A percentile compares a stretch with the other conserved stretches of the same genome.
Conservation (phyloP, 2,113 vertebrate species). For the Orycteropus afer region DNA sequence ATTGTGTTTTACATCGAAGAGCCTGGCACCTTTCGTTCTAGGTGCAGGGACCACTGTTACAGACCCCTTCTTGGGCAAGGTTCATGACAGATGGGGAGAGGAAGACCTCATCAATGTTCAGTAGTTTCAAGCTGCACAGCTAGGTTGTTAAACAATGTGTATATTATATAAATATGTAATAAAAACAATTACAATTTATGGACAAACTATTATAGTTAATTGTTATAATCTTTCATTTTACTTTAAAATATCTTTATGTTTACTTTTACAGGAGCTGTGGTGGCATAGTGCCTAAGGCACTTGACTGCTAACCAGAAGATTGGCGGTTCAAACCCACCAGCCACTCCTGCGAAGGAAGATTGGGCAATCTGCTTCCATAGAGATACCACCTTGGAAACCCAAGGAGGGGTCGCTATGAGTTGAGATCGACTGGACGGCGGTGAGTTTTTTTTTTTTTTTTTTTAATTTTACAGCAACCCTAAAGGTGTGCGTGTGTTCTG, state of each 20-base stretch:
- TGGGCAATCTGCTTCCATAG: too few relatives aligned
- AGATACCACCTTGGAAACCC: too few relatives aligned
- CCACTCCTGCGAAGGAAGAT: too few relatives aligned
- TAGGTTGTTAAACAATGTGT: background rate
- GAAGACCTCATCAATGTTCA: background rate
- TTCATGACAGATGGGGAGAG: background rate
- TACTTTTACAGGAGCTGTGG: too few relatives aligned
- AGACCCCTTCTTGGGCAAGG: background rate
- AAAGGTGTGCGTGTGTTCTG: background rate
- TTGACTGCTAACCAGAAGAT: too few relatives aligned
- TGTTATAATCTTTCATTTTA: background rate
- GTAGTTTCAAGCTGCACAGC: background rate
- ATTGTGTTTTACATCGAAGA: background rate
- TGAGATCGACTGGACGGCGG: too few relatives aligned
- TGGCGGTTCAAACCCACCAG: too few relatives aligned
- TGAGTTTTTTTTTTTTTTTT: too few relatives aligned
- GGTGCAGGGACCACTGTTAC: background rate
- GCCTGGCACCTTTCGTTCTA: background rate
- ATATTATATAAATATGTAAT: background rate
- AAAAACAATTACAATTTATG: background rate
- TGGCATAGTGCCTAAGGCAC: too few relatives aligned
- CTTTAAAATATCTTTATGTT: background rate
- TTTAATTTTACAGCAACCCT: background rate
- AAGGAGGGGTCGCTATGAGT: too few relatives aligned
- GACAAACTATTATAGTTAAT: background rate